Evolutionary conservation across 2,888 invertebrate genomes (phyloP).

Genomic region (Chloroclystis v-ata): DNA sequence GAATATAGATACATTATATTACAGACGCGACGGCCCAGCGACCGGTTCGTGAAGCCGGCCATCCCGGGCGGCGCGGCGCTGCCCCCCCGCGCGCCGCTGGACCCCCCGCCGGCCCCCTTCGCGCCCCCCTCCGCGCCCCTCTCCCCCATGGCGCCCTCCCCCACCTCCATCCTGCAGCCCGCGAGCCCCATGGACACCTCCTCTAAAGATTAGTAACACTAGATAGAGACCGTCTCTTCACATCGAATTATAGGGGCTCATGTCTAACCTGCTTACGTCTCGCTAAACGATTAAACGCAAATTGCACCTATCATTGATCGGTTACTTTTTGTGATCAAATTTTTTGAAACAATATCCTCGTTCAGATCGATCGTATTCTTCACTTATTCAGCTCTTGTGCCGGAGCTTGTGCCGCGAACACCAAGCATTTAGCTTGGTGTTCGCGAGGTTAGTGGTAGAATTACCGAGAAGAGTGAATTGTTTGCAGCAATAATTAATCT

Average conservation of each 20-base stretch:
- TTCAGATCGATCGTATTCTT: slow-evolving; percentile 12
- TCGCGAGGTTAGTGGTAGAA: not conserved
- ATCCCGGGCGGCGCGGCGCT: slow-evolving; percentile 79
- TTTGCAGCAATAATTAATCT: slow-evolving; percentile 9
- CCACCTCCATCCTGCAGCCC: slow-evolving; percentile 45
- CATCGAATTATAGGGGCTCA: slow-evolving; percentile 13
- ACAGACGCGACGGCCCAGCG: slow-evolving; percentile 83
- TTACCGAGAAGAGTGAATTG: not conserved
- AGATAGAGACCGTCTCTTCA: slow-evolving; percentile 11
- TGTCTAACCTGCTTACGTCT: not conserved
- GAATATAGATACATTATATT: slow-evolving; percentile 1
- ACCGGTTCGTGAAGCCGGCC: slow-evolving; percentile 92
- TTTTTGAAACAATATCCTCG: not conserved
- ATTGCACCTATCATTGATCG: slow-evolving; percentile 5
- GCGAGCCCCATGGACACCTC: slow-evolving; percentile 88
- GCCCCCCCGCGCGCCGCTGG: slow-evolving; percentile 21
- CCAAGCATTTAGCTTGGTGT: slow-evolving; percentile 5
- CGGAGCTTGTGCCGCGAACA: too few relatives aligned
- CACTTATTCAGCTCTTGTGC: slow-evolving; percentile 16
- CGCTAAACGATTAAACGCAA: too few relatives aligned
- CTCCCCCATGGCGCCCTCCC: slow-evolving; percentile 22
- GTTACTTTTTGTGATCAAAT: too few relatives aligned
- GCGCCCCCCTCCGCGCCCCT: slow-evolving; percentile 28
- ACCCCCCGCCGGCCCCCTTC: slow-evolving; percentile 28
- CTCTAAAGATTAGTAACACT: slow-evolving; percentile 73